Evolutionary conservation across 2,797 vertebrate genomes (phyloP), one percentile per base, ranked within the genome.

Genomic region (Muscicapa striata): DNA sequence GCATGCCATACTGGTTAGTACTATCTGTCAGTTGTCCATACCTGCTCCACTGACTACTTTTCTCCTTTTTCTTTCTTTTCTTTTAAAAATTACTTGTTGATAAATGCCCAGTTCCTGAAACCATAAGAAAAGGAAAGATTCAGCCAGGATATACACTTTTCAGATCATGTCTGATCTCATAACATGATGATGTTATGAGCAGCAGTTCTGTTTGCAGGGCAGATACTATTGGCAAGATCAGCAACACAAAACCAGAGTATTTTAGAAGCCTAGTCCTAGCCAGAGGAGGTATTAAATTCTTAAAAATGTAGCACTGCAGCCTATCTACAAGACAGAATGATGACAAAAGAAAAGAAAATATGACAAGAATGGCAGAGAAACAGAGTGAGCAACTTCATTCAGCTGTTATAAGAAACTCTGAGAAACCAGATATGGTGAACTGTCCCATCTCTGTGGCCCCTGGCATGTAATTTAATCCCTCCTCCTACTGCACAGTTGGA

Each of bases 401-500:
- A 81, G 69, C 68, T 81, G 34, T 75, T 85, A 51, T n/a, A 70
- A 43, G 38, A 87, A 63, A 23, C 6, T 2, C 59, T 88, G 46
- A 73, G 89, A 94, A 86, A 83, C 62, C 49, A 85, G 75, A 93
- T 70, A 77, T 36, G 43, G 18, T 74, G 49, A 92, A 69, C 46
- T 90, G 68, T 85, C 40, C 49, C 43, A 66, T 18, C 40, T 61
- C 73, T 77, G 59, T 66, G 80, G 92, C 92, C 74, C 23, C 88
- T 2, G 10, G 92, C 90, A 46, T 49, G 84, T 79, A 86, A 93
- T 82, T 79, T 70, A 90, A 95, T 82, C 24, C 48, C 51, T 88
- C 14, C 40, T 77, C 24, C 62, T 57, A n/a, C 48, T 41, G 19
- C 72, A 87, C 34, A 89, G 36, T 67, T 80, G 89, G 81, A 74